Evolutionary conservation across 2,888 invertebrate species (phyloP).

Genomic region (Erebia ligea): DNA sequence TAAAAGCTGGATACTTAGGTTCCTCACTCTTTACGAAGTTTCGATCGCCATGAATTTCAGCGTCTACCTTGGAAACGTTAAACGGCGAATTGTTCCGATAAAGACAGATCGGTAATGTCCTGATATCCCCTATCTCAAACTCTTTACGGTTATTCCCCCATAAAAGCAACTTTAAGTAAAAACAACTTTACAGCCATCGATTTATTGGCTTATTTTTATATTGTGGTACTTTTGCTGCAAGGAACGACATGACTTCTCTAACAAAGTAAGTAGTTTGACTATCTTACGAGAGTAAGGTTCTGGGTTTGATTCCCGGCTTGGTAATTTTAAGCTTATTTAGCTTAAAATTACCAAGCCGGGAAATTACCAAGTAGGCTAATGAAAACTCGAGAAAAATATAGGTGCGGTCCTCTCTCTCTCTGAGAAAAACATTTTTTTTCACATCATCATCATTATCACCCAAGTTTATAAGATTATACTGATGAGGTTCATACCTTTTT

Average conservation of each 20-base stretch:
- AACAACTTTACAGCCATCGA: slow-evolving; percentile 75
- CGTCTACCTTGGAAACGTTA: slow-evolving; percentile 25
- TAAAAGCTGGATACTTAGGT: neutral
- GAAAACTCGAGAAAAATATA: no score
- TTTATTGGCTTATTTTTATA: slow-evolving; percentile 70
- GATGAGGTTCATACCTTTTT: no score
- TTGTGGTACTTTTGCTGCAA: slow-evolving; percentile 59
- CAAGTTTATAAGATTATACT: no score
- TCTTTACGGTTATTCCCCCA: slow-evolving; percentile 76
- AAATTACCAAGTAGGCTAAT: no score
- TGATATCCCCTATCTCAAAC: slow-evolving; percentile 67
- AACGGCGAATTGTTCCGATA: slow-evolving; percentile 57
- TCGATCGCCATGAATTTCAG: slow-evolving; percentile 8
- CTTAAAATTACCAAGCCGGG: no score
- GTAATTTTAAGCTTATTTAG: neutral
- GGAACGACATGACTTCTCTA: slow-evolving; percentile 6
- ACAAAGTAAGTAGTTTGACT: neutral
- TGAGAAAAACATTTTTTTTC: no score
- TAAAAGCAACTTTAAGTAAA: slow-evolving; percentile 77
- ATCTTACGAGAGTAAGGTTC: neutral
- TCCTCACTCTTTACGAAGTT: neutral
- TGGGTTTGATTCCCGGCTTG: neutral
- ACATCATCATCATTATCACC: no score
- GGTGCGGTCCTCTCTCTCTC: no score
- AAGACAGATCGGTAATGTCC: slow-evolving; percentile 61